phyloP scores from a whole-genome alignment of 1,140 invertebrate genomes.

The Carposina sasakii region DNA sequence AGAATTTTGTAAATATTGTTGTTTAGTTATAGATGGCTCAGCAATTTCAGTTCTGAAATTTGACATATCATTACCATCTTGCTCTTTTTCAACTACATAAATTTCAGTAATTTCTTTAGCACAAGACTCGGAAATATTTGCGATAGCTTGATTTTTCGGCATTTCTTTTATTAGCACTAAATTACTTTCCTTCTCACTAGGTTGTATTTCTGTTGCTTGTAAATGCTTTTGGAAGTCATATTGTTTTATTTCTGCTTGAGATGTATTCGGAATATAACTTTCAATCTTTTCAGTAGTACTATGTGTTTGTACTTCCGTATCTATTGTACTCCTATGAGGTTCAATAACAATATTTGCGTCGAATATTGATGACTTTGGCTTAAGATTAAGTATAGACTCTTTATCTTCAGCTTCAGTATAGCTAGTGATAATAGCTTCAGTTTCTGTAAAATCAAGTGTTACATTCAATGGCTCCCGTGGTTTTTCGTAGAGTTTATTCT shows the following conservation, averaged over 20 bases:
- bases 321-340: slow-evolving; percentile 34
- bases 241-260: slow-evolving; percentile 25
- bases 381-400: slow-evolving; percentile 34
- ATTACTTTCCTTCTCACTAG: slow-evolving; percentile 39
- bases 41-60: slow-evolving; percentile 19
- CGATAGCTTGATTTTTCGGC: slow-evolving; percentile 21
- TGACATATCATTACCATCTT: slow-evolving; percentile 16
- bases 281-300: slow-evolving; percentile 27
- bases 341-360: slow-evolving; percentile 36
- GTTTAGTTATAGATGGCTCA: slow-evolving; percentile 29
- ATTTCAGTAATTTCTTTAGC: slow-evolving; percentile 40
- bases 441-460: slow-evolving; percentile 31
- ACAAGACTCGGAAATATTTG: slow-evolving; percentile 27
- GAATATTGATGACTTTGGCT: slow-evolving; percentile 16
- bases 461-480: slow-evolving; percentile 20
- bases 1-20: slow-evolving; percentile 34
- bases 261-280: slow-evolving; percentile 16
- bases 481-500: slow-evolving; percentile 28
- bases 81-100: slow-evolving; percentile 41
- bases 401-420: slow-evolving; percentile 40
- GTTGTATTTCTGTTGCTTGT: slow-evolving; percentile 30
- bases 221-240: slow-evolving; percentile 37
- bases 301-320: slow-evolving; percentile 42
- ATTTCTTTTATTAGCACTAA: slow-evolving; percentile 18
- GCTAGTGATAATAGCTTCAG: slow-evolving; percentile 42